Base-by-base conservation (phyloP, 1,140 invertebrate species). In the Goniozus legneri region DNA sequence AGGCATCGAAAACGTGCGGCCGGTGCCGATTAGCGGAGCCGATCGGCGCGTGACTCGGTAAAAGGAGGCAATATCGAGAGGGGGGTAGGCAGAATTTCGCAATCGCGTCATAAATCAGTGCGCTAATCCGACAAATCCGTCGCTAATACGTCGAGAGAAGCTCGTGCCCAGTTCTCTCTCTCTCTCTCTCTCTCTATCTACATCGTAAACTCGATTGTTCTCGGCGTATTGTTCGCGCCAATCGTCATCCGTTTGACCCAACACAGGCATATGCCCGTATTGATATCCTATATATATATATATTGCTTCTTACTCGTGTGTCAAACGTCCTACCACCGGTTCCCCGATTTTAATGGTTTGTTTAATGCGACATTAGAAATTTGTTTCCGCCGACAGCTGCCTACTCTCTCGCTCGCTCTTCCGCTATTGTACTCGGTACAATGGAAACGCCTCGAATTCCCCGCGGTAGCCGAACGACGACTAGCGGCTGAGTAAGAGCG, bases 361-460 rank as follows among this genome's bases (percentile, higher is more conserved):
- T 71, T 65, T 66, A 67, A 67, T 59, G 57, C 53, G 58, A 58
- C 55, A 62, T 71, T 67, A 68, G 58, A 67, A 66, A 69, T 69
- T 68, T 67, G 64, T 67, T 67, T 64, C 65, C 60, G 55, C 37
- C 48, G 57, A 61, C 68, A 71, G 68, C 68, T 71, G 68, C 58
- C 47, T 44, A 52, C 33, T 19, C n/a, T 33, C 14, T 4, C 10
- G 8, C 7, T 12, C 14, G 10, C 12, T n/a, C 14, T 16, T 13
- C 10, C 14, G 31, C 42, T 36, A 58, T 62, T 62, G 60, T 62
- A 22, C 44, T n/a, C 19, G 27, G 38, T 2, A 61, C 52, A 61
- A 62, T 61, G 40, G 55, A 27, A 60, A 59, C 63, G 63, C 58
- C 52, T 64, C 52, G 53, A 56, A 70, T 67, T 69, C 60, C 54